These are phyloP conservation scores for Eupeodes latifasciatus DNA, from an alignment of 2,888 invertebrate species.

Conservation along the genomic window DNA sequence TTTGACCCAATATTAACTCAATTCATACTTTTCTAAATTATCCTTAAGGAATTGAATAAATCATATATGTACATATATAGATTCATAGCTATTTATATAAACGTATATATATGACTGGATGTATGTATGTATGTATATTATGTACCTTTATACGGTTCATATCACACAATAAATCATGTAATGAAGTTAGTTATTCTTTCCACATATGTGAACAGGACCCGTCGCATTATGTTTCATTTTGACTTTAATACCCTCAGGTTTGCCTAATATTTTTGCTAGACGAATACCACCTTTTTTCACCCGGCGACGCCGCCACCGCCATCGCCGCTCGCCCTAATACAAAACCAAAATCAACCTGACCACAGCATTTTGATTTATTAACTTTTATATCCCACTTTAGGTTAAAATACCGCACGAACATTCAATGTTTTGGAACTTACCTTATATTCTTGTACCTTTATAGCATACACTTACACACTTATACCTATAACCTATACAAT, in stretches of 20 bases:
- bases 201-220: slow-evolving; percentile 70
- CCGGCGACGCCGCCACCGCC: too few relatives aligned
- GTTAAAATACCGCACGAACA: slow-evolving; percentile 33
- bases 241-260: slow-evolving; percentile 59
- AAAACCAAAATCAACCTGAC: slow-evolving; percentile 65
- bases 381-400: slow-evolving; percentile 49
- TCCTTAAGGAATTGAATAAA: slow-evolving; percentile 60
- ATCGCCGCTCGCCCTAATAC: not conserved
- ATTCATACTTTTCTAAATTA: slow-evolving; percentile 65
- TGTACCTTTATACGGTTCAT: slow-evolving; percentile 40
- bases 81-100: not conserved
- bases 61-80: slow-evolving; percentile 10
- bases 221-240: slow-evolving; percentile 64
- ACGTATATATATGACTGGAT: not conserved
- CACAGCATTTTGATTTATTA: slow-evolving; percentile 73
- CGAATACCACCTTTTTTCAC: not conserved
- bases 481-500: not conserved
- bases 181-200: slow-evolving; percentile 73
- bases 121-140: not conserved
- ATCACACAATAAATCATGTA: slow-evolving; percentile 69
- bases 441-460: not conserved
- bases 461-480: too few relatives aligned
- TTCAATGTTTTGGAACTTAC: slow-evolving; percentile 26
- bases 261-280: slow-evolving; percentile 61
- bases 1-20: slow-evolving; percentile 30